Percentiles rank a stretch among this genome's conserved stretches.
phyloP scores from a whole-genome alignment of 2,797 vertebrate genomes.

The Knipowitschia caucasica region DNA sequence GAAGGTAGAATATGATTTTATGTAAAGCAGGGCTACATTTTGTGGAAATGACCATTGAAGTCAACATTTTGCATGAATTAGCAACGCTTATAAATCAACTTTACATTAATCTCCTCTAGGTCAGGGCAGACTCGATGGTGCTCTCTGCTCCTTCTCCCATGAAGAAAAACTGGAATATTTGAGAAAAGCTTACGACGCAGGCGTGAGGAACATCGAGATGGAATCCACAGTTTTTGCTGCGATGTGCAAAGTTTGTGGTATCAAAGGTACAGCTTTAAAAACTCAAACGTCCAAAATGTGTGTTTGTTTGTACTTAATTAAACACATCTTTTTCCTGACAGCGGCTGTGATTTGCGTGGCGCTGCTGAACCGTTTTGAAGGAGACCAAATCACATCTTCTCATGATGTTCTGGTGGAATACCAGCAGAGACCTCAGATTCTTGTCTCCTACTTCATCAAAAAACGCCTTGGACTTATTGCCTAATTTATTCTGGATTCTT shows the following conservation, averaged over 20 bases:
- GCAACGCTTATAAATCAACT: too few species aligned
- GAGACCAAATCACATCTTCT: constrained; percentile 84
- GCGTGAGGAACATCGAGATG: constrained; percentile 89
- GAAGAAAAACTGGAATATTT: constrained; percentile 86
- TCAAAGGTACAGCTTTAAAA: constrained; percentile 75
- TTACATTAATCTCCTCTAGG: constrained; percentile 74
- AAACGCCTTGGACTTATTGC: constrained; percentile 70
- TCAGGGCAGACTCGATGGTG: constrained; percentile 84
- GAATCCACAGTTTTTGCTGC: constrained; percentile 86
- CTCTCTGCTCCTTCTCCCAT: constrained; percentile 84
- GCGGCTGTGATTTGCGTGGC: constrained; percentile 87
- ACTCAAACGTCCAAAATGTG: too few species aligned
- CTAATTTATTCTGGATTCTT: constrained; percentile 30
- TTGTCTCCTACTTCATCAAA: constrained; percentile 84
- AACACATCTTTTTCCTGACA: constrained; percentile 47
- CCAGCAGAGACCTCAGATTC: constrained; percentile 80
- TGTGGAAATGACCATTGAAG: too few species aligned
- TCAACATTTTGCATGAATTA: too few species aligned
- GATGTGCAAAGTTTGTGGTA: constrained; percentile 82
- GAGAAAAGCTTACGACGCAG: constrained; percentile 75
- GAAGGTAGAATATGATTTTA: constrained; percentile 83
- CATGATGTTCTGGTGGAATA: constrained; percentile 81
- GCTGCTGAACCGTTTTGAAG: constrained; percentile 83
- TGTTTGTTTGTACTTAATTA: background rate
- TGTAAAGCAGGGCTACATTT: too few species aligned